These are phyloP conservation scores for Mustela nigripes DNA, from an alignment of 2,113 vertebrate genomes.

Conservation along the genomic window DNA sequence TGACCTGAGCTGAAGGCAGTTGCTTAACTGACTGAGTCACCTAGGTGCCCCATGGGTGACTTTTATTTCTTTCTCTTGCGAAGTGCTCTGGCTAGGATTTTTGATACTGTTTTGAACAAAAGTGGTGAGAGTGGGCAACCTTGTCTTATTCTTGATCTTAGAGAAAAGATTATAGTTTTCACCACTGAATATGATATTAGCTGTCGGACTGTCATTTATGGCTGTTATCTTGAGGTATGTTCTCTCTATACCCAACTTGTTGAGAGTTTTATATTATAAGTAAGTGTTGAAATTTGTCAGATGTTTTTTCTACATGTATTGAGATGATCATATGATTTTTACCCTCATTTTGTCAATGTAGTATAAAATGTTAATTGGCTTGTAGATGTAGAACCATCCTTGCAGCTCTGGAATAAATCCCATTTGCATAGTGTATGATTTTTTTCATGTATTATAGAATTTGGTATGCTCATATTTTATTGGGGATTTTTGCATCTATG, in stretches of 20 bases:
- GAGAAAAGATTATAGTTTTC: not conserved
- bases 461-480: not conserved
- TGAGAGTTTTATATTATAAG: not conserved
- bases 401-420: not conserved
- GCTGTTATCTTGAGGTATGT: not conserved
- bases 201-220: not conserved
- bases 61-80: not conserved
- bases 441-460: not conserved
- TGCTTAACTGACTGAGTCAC: not conserved
- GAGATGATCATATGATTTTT: not conserved
- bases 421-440: not conserved
- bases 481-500: not conserved
- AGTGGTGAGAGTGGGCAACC: not conserved
- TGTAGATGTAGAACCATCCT: not conserved
- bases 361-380: not conserved
- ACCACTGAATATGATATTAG: not conserved
- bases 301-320: not conserved
- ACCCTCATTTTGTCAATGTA: not conserved
- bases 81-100: not conserved
- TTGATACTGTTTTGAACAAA: not conserved
- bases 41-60: not conserved
- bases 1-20: not conserved
- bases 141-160: not conserved
- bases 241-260: not conserved
- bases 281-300: not conserved